Evolutionary conservation across 2,888 invertebrate species (phyloP).

Genomic region (Watsonalla cultraria): DNA sequence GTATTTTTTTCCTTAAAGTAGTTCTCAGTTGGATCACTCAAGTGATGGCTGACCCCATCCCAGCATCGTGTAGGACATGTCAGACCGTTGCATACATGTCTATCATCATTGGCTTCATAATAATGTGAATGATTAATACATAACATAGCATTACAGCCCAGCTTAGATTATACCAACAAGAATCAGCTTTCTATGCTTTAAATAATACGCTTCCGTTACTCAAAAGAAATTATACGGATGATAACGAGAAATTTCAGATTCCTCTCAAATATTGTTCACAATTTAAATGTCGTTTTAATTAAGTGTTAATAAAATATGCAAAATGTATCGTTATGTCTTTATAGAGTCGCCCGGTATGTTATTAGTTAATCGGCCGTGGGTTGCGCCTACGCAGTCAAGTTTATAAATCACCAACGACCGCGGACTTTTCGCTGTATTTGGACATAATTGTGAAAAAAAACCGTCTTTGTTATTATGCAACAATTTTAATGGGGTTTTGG

Average conservation of each 20-base stretch:
- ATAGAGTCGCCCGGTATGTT: conserved; percentile 28
- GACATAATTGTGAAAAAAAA: conserved; percentile 1
- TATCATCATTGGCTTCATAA: too few relatives aligned
- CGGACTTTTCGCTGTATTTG: conserved; percentile 13
- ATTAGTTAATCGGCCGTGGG: conserved; percentile 44
- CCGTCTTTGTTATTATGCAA: background rate
- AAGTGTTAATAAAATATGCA: conserved; percentile 26
- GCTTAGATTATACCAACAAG: background rate
- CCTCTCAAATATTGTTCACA: conserved; percentile 11
- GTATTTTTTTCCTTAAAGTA: too few relatives aligned
- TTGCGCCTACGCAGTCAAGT: conserved; percentile 45
- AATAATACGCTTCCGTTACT: background rate
- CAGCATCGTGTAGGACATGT: too few relatives aligned
- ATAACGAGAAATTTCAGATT: background rate
- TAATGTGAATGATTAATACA: too few relatives aligned
- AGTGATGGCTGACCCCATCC: too few relatives aligned
- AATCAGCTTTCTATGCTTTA: background rate
- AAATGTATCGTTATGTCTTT: conserved; percentile 33
- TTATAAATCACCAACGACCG: conserved; percentile 48
- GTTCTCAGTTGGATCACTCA: too few relatives aligned
- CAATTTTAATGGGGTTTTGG: too few relatives aligned
- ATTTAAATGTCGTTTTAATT: conserved; percentile 20
- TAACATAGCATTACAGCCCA: background rate
- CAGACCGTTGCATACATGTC: too few relatives aligned
- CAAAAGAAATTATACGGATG: too few relatives aligned